A percentile compares a stretch with the other conserved stretches of the same genome.
These are phyloP conservation scores for Brachypodius melanocephalos DNA, from an alignment of 2,113 vertebrate genomes.

Conservation along the genomic window DNA sequence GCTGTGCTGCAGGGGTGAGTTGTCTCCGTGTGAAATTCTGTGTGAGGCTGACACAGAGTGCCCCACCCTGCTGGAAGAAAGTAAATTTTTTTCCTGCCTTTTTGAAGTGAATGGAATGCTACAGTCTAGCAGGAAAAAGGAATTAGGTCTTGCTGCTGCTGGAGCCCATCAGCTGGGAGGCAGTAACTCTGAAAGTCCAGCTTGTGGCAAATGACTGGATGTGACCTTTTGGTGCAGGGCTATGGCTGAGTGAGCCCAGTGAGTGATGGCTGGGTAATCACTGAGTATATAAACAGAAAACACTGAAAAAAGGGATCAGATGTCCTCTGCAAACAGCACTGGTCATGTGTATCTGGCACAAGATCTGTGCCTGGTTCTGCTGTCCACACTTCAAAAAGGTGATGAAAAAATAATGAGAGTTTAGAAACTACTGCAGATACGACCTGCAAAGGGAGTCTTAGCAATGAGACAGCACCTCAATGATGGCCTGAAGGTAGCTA, in stretches of 20 bases:
- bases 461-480: background rate
- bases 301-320: background rate
- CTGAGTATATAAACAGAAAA: background rate
- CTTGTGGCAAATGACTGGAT: background rate
- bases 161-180: background rate
- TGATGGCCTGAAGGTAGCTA: background rate
- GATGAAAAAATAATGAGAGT: constrained; percentile 11
- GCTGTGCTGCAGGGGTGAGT: background rate
- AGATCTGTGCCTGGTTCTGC: background rate
- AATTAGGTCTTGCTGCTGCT: background rate
- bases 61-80: background rate
- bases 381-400: constrained; percentile 28
- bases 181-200: background rate
- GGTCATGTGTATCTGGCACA: background rate
- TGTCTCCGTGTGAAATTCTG: background rate
- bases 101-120: background rate
- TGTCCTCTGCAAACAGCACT: background rate
- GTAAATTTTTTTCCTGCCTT: background rate
- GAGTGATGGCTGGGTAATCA: constrained; percentile 24
- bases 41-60: background rate
- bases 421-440: constrained; percentile 1
- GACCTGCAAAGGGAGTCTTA: background rate
- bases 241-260: constrained; percentile 23
- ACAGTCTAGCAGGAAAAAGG: background rate
- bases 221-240: background rate